Percentiles rank a stretch among this genome's conserved stretches.
phyloP scores from a whole-genome alignment of 2,888 invertebrate genomes.

The Sturmia bella region DNA sequence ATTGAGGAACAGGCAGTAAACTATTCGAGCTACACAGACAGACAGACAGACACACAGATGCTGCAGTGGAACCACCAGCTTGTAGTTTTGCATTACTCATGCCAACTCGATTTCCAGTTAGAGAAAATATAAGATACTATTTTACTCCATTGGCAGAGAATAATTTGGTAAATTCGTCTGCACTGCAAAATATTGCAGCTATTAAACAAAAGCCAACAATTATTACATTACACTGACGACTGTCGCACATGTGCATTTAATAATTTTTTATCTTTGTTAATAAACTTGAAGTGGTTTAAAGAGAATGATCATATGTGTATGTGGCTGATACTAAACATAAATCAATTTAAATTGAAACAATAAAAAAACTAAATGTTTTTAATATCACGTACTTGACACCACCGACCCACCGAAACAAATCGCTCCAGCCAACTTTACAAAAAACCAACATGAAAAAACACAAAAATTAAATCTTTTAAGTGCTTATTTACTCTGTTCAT shows the following conservation, averaged over 20 bases:
- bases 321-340: constrained; percentile 55
- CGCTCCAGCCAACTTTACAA: constrained; percentile 46
- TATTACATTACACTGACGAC: constrained; percentile 24
- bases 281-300: not conserved
- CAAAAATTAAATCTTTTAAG: constrained; percentile 51
- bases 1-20: too few relatives aligned
- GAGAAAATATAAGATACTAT: too few relatives aligned
- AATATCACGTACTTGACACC: constrained; percentile 67
- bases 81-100: too few relatives aligned
- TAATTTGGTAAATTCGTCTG: constrained; percentile 33
- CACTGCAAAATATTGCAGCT: constrained; percentile 1
- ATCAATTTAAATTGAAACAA: constrained; percentile 70
- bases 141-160: too few relatives aligned
- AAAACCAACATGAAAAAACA: constrained; percentile 53
- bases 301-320: constrained; percentile 1
- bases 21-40: too few relatives aligned
- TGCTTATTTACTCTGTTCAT: constrained; percentile 57
- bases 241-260: not conserved
- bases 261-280: constrained; percentile 20
- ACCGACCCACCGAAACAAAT: constrained; percentile 63
- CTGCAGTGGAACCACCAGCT: too few relatives aligned
- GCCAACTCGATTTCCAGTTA: too few relatives aligned
- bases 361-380: constrained; percentile 62
- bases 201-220: constrained; percentile 42
- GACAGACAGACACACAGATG: too few relatives aligned